These are phyloP conservation scores for Drosophila nigritarsus DNA, from an alignment of 2,888 invertebrate species.

Conservation along the genomic window DNA sequence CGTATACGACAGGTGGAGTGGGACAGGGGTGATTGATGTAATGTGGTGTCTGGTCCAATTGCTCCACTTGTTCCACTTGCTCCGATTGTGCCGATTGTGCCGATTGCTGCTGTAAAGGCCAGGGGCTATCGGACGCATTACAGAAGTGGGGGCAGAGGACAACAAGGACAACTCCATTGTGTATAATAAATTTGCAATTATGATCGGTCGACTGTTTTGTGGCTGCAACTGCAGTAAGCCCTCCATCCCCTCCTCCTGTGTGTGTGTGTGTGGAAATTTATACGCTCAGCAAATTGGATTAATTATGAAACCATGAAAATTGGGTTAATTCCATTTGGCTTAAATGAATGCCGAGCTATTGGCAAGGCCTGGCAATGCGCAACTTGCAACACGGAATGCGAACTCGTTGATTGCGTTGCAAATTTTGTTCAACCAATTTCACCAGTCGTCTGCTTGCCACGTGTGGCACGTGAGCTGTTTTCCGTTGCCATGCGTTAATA, in stretches of 20 bases:
- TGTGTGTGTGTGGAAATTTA: slow-evolving; percentile 43
- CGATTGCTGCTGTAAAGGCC: slow-evolving; percentile 8
- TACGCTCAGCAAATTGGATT: slow-evolving; percentile 77
- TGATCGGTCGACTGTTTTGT: slow-evolving; percentile 56
- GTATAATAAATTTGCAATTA: slow-evolving; percentile 81
- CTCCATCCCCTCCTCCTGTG: neutral
- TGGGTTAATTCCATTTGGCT: slow-evolving; percentile 78
- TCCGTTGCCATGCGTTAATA: slow-evolving; percentile 66
- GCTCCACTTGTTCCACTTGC: no score
- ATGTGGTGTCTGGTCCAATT: neutral
- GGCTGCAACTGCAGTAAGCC: slow-evolving; percentile 10
- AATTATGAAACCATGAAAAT: slow-evolving; percentile 78
- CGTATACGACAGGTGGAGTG: slow-evolving; percentile 30
- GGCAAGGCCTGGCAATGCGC: slow-evolving; percentile 13
- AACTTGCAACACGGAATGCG: slow-evolving; percentile 40
- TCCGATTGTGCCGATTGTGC: neutral
- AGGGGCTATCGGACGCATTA: slow-evolving; percentile 11
- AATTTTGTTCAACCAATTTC: neutral
- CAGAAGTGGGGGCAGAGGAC: slow-evolving; percentile 8
- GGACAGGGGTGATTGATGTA: neutral
- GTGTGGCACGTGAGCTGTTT: slow-evolving; percentile 26
- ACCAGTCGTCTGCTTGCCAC: slow-evolving; percentile 33
- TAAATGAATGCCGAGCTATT: slow-evolving; percentile 63
- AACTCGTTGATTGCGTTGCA: slow-evolving; percentile 2
- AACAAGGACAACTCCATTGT: slow-evolving; percentile 60